These are phyloP conservation scores for Empidonax alnorum DNA, from an alignment of 2,113 vertebrate species.

Conservation along the genomic window DNA sequence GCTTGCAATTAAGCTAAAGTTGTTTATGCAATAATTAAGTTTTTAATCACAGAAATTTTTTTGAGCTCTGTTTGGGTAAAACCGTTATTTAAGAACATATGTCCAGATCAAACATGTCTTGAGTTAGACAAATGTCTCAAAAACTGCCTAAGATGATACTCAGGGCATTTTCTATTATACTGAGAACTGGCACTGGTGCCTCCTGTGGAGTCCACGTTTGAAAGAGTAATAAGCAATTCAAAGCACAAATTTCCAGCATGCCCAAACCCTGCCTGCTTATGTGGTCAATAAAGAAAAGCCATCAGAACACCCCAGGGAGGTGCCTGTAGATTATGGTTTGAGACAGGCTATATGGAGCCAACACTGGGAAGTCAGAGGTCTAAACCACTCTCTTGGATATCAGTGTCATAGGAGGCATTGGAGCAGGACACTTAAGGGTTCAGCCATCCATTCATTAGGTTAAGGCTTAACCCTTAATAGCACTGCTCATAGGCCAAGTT, in stretches of 20 bases:
- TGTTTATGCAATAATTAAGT: slow-evolving; percentile 1
- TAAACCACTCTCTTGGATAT: not conserved
- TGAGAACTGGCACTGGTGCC: not conserved
- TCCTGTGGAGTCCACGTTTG: not conserved
- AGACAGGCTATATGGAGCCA: not conserved
- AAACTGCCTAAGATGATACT: not conserved
- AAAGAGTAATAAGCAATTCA: not conserved
- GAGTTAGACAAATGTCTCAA: not conserved
- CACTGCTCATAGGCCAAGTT: fast-evolving
- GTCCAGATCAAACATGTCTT: not conserved
- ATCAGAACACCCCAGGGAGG: not conserved
- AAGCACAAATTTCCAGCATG: not conserved
- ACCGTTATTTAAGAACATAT: not conserved
- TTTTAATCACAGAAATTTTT: not conserved
- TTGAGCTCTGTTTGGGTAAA: not conserved
- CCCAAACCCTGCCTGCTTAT: not conserved
- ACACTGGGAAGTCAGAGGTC: not conserved
- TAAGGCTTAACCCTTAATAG: not conserved
- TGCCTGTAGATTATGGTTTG: not conserved
- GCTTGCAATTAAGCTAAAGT: not conserved
- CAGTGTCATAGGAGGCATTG: not conserved
- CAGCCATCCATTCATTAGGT: fast-evolving
- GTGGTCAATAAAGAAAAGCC: not conserved
- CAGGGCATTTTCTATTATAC: not conserved
- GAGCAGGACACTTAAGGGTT: not conserved